Percentiles rank a stretch among this genome's conserved stretches.
Evolutionary conservation across 2,113 vertebrate genomes (phyloP).

Genomic region (Carollia perspicillata): DNA sequence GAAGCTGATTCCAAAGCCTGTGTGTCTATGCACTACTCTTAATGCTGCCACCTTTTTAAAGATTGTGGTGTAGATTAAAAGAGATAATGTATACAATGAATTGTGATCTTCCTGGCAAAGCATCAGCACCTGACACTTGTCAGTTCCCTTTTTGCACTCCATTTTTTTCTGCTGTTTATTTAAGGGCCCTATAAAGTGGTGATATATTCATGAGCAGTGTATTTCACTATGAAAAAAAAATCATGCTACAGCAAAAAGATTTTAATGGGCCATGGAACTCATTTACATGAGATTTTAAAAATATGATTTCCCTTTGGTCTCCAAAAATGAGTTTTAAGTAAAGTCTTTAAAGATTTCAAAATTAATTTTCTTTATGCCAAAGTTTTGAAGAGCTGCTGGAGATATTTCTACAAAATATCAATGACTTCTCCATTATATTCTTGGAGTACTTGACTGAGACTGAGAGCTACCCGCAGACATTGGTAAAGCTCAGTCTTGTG

Average conservation of each 20-base stretch:
- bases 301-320: slow-evolving; percentile 50
- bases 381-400: slow-evolving; percentile 50
- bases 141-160: neutral
- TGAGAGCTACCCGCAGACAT: slow-evolving; percentile 39
- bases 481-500: neutral
- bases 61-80: neutral
- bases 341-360: slow-evolving; percentile 55
- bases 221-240: slow-evolving; percentile 43
- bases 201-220: slow-evolving; percentile 38
- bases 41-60: neutral
- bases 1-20: neutral
- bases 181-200: neutral
- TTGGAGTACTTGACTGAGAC: neutral
- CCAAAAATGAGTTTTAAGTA: slow-evolving; percentile 55
- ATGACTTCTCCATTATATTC: slow-evolving; percentile 33
- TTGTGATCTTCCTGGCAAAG: slow-evolving; percentile 18
- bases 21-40: neutral
- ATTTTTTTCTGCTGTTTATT: neutral
- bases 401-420: slow-evolving; percentile 30
- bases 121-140: neutral
- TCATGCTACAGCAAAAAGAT: slow-evolving; percentile 7
- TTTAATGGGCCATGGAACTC: slow-evolving; percentile 50
- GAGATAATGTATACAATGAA: neutral
- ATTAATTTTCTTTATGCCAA: slow-evolving; percentile 58
- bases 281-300: slow-evolving; percentile 54